Evolutionary conservation across 64 coral and sea anemone species (phyloP).

Genomic region (Acropora tenuis): DNA sequence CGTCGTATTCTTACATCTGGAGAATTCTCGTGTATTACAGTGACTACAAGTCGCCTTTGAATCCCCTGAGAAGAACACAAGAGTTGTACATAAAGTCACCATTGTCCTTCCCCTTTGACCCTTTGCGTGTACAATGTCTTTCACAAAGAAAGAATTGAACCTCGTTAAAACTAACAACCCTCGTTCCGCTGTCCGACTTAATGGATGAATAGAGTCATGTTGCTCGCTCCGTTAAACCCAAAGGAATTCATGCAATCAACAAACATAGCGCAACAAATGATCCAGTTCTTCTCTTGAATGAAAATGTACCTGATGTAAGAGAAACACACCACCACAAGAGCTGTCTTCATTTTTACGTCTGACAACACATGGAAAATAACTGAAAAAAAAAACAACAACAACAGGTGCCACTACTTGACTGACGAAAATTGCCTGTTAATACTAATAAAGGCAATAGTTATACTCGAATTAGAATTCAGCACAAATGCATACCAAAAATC

Average conservation of each 20-base stretch:
- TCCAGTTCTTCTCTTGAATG: not conserved
- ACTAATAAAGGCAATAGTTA: not conserved
- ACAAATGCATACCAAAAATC: no score
- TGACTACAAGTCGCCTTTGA: conserved; percentile 93
- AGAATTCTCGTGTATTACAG: conserved; percentile 93
- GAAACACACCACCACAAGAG: conserved; percentile 68
- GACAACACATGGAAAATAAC: conserved; percentile 94
- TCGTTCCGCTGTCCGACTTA: no score
- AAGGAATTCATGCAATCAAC: no score
- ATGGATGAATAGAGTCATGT: no score
- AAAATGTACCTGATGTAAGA: conserved; percentile 85
- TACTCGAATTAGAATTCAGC: no score
- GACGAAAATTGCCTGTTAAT: no score
- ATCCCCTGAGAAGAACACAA: conserved; percentile 70
- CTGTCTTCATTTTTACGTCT: conserved; percentile 63
- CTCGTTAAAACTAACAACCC: no score
- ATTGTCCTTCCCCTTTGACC: not conserved
- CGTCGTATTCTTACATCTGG: conserved; percentile 87
- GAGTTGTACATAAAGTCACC: not conserved
- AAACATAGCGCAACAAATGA: no score
- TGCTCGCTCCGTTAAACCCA: no score
- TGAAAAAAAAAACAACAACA: conserved; percentile 7
- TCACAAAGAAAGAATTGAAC: no score
- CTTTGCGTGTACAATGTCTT: no score
- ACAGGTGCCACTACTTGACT: no score